A percentile compares a stretch with the other conserved stretches of the same genome.
These are phyloP conservation scores for Wiebesia pumilae DNA, from an alignment of 1,140 invertebrate species.

Conservation along the genomic window DNA sequence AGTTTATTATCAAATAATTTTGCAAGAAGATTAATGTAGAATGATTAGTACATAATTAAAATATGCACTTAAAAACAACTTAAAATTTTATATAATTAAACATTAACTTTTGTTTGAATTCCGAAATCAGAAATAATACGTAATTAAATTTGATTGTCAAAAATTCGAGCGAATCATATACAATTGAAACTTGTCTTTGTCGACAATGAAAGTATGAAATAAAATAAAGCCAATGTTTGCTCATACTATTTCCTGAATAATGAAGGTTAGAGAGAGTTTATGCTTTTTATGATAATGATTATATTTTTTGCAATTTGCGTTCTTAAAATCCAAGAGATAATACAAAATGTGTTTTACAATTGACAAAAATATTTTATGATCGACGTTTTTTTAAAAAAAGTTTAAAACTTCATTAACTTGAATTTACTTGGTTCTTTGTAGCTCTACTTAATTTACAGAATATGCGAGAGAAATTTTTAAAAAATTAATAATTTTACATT, in stretches of 20 bases:
- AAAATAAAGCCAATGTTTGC: slow-evolving; percentile 19
- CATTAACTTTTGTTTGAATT: not conserved
- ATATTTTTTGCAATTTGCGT: slow-evolving; percentile 21
- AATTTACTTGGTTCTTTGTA: slow-evolving; percentile 8
- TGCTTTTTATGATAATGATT: slow-evolving; percentile 6
- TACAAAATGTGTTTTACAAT: not conserved
- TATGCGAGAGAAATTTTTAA: too few species aligned
- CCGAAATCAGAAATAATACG: not conserved
- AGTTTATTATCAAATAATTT: not conserved
- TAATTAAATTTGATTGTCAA: slow-evolving; percentile 7
- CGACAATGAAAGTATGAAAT: not conserved
- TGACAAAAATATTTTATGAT: not conserved
- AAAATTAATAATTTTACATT: not conserved
- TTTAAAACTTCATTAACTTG: not conserved
- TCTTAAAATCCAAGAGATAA: slow-evolving; percentile 8
- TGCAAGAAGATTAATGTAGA: not conserved
- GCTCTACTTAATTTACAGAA: not conserved
- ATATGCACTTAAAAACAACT: not conserved
- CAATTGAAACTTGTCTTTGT: not conserved
- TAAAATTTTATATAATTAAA: not conserved
- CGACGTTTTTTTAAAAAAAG: not conserved
- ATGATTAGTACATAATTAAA: not conserved
- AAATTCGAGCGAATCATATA: slow-evolving; percentile 33
- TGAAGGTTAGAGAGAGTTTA: slow-evolving; percentile 14
- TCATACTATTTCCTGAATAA: slow-evolving; percentile 45